These are phyloP conservation scores for Palythoa caribaeorum DNA, from an alignment of 92 coral and sea anemone genomes.

Conservation along the genomic window DNA sequence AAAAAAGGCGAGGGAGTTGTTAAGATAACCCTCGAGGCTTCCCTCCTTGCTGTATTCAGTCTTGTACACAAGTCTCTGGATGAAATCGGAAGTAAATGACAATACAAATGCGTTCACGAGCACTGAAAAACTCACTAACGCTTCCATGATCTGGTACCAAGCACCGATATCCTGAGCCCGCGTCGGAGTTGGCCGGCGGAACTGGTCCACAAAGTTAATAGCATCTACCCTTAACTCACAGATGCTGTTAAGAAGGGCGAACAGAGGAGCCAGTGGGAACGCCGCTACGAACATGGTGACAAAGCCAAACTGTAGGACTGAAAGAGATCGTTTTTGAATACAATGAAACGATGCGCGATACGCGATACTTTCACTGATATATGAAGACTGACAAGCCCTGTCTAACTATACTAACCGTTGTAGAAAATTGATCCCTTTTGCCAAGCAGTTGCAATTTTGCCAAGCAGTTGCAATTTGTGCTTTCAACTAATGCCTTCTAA, in stretches of 20 bases:
- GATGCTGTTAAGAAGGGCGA: constrained; percentile 86
- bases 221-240: constrained; percentile 94
- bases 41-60: constrained; percentile 8
- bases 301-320: constrained; percentile 96
- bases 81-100: constrained; percentile 95
- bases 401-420: no score
- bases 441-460: no score
- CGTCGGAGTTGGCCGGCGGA: constrained; percentile 87
- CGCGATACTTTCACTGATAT: no score
- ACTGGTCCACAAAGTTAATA: constrained; percentile 91
- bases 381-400: no score
- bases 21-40: constrained; percentile 64
- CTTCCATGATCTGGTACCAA: constrained; percentile 90
- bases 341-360: not conserved
- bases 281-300: constrained; percentile 99
- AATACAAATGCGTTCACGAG: constrained; percentile 94
- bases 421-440: no score
- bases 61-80: constrained; percentile 58
- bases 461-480: no score
- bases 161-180: constrained; percentile 99
- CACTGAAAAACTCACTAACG: constrained; percentile 80
- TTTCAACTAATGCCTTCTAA: no score
- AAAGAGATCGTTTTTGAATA: not conserved
- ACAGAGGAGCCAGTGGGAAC: constrained; percentile 96
- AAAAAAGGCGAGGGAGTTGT: constrained; percentile 81